Base-by-base conservation (phyloP, 1,140 invertebrate genomes). In the Heliconius hewitsoni region DNA sequence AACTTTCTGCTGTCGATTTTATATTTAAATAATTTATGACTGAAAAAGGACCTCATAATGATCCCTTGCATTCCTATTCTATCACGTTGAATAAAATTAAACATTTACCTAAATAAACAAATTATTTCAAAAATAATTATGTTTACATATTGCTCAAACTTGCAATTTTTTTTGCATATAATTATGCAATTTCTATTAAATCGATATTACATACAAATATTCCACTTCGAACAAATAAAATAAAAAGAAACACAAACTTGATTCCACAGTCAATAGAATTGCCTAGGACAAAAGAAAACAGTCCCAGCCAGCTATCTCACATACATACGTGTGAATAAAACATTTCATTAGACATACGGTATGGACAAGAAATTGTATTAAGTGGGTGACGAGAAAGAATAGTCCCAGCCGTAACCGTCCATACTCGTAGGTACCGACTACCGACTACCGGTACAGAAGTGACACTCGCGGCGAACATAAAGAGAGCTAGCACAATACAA, bases 401-500 rank as follows among this genome's bases (percentile, higher is more conserved):
- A 86, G 60, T 30, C 5, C 60, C 60, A 66, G 60, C 3, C 27
- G 60, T 27, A 66, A 78, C 5, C 16, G 18, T 46, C 13, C 42
- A 13, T 8, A 19, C 50, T 88, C 82, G 82, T 82, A 84, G 85
- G 83, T 84, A 84, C 73, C 79, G 72, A 16, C 11, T 46, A 42
- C 42, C 11, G 42, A 42, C 42, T 46, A 16, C 73, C 79, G 73
- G 79, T 81, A 85, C 83, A 88, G 87, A 89, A 83, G 83, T 84
- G 83, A 85, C 89, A 85, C 80, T 86, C 82, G 83, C 82, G 85
- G 84, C 77, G 72, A 76, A 83, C 83, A 89, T 88, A 91, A 90
- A 92, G 86, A 85, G 82, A 34, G 46, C 71, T 77, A 72, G 79
- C 82, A 92, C 87, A 91, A 92, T 90, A 90, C 87, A 86, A 87